Evolutionary conservation across 2,797 vertebrate genomes (phyloP), one percentile per base, ranked within the genome.

Genomic region (Philypnodon macrostomus): DNA sequence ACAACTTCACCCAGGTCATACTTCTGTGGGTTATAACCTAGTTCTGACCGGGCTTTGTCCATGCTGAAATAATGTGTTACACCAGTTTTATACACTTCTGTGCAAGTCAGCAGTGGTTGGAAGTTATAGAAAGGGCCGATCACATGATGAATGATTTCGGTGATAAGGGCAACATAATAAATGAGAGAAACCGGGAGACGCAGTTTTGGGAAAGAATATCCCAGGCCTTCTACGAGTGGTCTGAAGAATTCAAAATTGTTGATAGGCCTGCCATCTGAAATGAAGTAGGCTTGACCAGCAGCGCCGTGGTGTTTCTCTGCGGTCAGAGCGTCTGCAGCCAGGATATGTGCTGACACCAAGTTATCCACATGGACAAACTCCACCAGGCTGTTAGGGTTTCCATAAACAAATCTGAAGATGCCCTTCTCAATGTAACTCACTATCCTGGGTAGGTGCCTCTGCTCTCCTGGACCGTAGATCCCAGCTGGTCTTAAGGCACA

Each of bases 211-310:
- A 94, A 95, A 0, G 75, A 44, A 54, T 98, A 97, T 38, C 95
- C 96, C 57, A 99, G 66, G 12, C 94, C 95, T 74, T 98, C 95
- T 0, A 98, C 93, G 0, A 99, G 75, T 0, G 96, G 95, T 46
- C 91, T 84, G 73, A 98, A 93, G 77, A 98, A 99, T 46, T 98
- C 94, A 44, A 99, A 98, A 73, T 94, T 98, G 80, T 98, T 97
- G 46, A 98, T 80, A 0, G 95, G 95, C n/a, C 56, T 82, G 33
- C 94, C 92, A 0, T 98, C 95, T 0, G 97, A 98, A 72, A 99
- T 93, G 30, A 98, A 99, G 83, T 98, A 99, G 48, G 94, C 87
- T 77, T 98, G 93, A 7, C 97, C 95, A 0, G 93, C 89, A 1
- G 95, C 91, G 14, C 85, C 2, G 44, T 92, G 82, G 49, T 76